Conservation (phyloP, 2,888 invertebrate genomes). For the Ramazzottius varieornatus region DNA sequence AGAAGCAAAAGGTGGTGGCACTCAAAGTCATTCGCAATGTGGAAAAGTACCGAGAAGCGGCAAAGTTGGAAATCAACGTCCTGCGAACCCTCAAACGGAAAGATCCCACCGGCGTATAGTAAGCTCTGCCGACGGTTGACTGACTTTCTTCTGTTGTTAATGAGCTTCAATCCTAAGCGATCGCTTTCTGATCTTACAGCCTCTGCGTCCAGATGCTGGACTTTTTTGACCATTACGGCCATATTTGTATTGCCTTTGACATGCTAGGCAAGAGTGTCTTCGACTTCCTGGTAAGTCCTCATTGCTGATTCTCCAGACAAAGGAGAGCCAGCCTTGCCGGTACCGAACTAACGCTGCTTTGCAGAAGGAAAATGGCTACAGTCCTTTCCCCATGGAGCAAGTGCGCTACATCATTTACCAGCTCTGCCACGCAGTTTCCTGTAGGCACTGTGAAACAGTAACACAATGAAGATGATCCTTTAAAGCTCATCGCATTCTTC, state of each 20-base stretch:
- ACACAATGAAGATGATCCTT: too few species aligned
- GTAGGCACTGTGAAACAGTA: slow-evolving; percentile 15
- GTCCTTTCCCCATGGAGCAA: slow-evolving; percentile 23
- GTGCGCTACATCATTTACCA: slow-evolving; percentile 24
- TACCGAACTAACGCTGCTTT: neutral
- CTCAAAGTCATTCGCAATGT: slow-evolving; percentile 10
- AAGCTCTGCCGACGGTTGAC: neutral
- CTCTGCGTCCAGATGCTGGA: slow-evolving; percentile 23
- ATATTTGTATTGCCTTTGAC: slow-evolving; percentile 24
- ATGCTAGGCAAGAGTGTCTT: slow-evolving; percentile 24
- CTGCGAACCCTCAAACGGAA: slow-evolving; percentile 4
- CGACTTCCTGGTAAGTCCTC: slow-evolving; percentile 21
- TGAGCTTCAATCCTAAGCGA: neutral
- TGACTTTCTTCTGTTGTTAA: neutral
- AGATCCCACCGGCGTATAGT: slow-evolving; percentile 5
- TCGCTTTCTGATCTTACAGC: slow-evolving; percentile 14
- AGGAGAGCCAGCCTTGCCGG: neutral
- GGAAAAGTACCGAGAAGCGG: slow-evolving; percentile 9
- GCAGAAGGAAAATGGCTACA: slow-evolving; percentile 24
- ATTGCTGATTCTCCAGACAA: too few species aligned
- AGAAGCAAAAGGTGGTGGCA: slow-evolving; percentile 4
- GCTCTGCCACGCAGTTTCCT: slow-evolving; percentile 22
- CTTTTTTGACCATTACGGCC: slow-evolving; percentile 25
- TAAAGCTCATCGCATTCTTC: neutral
- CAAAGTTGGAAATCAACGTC: slow-evolving; percentile 9